These are phyloP conservation scores for Tachina fera DNA, from an alignment of 2,888 invertebrate genomes.

Conservation along the genomic window DNA sequence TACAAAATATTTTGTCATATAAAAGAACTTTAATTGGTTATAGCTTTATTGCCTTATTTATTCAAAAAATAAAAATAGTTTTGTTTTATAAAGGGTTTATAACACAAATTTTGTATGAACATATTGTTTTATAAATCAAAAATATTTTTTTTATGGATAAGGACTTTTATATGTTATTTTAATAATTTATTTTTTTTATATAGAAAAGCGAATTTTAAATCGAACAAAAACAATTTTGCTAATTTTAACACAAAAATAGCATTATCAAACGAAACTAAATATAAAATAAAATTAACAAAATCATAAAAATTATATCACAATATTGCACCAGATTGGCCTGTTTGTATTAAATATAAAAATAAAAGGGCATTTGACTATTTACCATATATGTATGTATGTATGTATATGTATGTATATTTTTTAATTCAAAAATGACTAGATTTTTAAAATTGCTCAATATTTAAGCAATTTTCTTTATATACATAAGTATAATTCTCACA, in stretches of 20 bases:
- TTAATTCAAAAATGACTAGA: slow-evolving; percentile 47
- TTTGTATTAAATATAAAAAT: slow-evolving; percentile 47
- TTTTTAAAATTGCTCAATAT: slow-evolving; percentile 30
- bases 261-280: slow-evolving; percentile 26
- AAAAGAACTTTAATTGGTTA: not conserved
- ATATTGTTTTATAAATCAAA: too few species aligned
- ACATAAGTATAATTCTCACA: slow-evolving; percentile 6
- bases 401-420: not conserved
- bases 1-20: not conserved
- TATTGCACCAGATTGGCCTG: slow-evolving; percentile 83
- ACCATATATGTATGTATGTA: not conserved
- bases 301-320: slow-evolving; percentile 80
- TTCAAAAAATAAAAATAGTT: not conserved
- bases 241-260: slow-evolving; percentile 15
- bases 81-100: too few species aligned
- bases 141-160: too few species aligned
- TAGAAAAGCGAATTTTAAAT: not conserved
- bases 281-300: slow-evolving; percentile 52
- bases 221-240: slow-evolving; percentile 55
- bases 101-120: too few species aligned
- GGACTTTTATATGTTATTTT: too few species aligned
- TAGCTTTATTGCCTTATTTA: too few species aligned
- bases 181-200: not conserved
- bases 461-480: not conserved
- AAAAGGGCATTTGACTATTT: slow-evolving; percentile 54